These are phyloP conservation scores for Tipula vernalis DNA, from an alignment of 2,888 invertebrate genomes.

Conservation along the genomic window DNA sequence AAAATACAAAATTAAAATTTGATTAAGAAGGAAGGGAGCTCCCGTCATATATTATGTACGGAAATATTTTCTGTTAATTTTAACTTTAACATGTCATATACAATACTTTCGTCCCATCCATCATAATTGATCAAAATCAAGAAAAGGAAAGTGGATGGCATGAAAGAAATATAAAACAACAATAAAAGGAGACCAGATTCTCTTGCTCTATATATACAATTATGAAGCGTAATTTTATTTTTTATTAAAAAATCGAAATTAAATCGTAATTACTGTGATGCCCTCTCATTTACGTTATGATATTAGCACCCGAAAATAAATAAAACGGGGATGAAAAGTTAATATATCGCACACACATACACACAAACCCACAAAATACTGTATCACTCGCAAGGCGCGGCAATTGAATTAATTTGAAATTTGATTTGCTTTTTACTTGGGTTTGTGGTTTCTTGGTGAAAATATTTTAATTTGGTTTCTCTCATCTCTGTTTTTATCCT, in stretches of 20 bases:
- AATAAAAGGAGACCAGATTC: background rate
- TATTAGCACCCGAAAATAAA: background rate
- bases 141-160: background rate
- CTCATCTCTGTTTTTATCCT: background rate
- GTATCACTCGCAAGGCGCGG: background rate
- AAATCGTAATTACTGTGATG: background rate
- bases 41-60: background rate
- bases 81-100: background rate
- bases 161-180: background rate
- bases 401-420: background rate
- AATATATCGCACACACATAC: background rate
- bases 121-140: background rate
- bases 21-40: background rate
- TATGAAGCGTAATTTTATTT: background rate
- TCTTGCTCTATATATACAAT: background rate
- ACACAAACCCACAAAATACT: background rate
- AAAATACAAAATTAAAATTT: slow-evolving; percentile 9
- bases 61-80: background rate
- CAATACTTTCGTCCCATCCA: background rate
- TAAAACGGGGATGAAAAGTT: background rate
- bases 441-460: background rate
- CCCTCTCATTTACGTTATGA: background rate
- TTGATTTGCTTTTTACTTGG: background rate
- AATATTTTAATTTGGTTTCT: background rate
- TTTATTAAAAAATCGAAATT: background rate